A percentile compares a stretch with the other conserved stretches of the same genome.
Conservation (phyloP, 2,113 vertebrate species). For the Tenrec ecaudatus region DNA sequence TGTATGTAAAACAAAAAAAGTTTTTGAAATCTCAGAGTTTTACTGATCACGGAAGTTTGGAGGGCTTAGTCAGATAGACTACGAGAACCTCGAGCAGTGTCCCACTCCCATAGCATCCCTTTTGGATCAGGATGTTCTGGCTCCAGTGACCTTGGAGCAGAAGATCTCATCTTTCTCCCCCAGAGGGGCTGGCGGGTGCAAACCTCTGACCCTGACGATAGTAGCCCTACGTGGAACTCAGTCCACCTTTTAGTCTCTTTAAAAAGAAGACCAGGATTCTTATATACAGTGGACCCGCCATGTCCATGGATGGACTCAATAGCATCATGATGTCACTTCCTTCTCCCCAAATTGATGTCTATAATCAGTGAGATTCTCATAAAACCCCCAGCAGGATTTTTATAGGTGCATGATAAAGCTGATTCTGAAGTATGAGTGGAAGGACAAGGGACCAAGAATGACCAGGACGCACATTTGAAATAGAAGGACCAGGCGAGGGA, state of each 20-base stretch:
- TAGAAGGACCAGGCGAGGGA: too few relatives aligned
- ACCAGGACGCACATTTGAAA: not conserved
- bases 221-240: not conserved
- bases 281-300: not conserved
- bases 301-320: not conserved
- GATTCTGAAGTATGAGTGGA: too few relatives aligned
- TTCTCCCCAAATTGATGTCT: not conserved
- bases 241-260: too few relatives aligned
- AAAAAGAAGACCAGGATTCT: not conserved
- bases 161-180: not conserved
- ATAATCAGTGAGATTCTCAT: not conserved
- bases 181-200: too few relatives aligned
- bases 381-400: not conserved
- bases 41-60: conserved; percentile 15
- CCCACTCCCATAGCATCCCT: not conserved
- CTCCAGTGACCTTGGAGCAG: conserved; percentile 66
- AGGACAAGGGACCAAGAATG: too few relatives aligned
- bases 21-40: not conserved
- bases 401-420: not conserved
- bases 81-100: not conserved
- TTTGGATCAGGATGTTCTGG: conserved; percentile 57
- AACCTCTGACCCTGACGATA: not conserved
- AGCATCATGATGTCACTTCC: not conserved
- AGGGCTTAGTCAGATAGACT: not conserved
- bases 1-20: not conserved